A percentile compares a stretch with the other conserved stretches of the same genome.
Conservation (phyloP, 2,888 invertebrate species). For the Aleiodes alternator region DNA sequence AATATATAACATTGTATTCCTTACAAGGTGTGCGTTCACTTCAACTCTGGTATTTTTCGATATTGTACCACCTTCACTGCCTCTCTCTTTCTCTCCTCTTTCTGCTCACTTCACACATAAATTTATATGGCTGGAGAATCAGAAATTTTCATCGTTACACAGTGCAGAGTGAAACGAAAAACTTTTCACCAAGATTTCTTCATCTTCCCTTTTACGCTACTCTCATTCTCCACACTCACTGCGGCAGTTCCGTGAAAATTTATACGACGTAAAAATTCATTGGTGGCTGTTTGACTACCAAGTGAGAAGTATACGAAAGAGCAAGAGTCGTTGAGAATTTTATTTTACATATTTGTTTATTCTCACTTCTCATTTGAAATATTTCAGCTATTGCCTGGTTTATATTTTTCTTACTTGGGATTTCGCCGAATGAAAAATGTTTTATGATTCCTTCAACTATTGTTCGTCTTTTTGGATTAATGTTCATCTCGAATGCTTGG, state of each 20-base stretch:
- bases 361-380: no score
- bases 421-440: background rate
- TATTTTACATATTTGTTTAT: no score
- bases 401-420: background rate
- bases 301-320: slow-evolving; percentile 31
- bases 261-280: slow-evolving; percentile 33
- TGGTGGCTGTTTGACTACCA: slow-evolving; percentile 29
- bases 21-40: background rate
- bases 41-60: background rate
- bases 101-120: background rate
- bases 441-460: background rate
- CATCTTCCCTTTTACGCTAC: no score
- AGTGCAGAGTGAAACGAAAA: slow-evolving; percentile 5
- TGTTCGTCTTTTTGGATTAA: background rate
- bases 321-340: slow-evolving; percentile 9
- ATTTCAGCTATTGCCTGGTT: background rate
- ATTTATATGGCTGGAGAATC: background rate
- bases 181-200: slow-evolving; percentile 7
- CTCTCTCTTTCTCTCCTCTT: background rate
- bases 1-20: background rate
- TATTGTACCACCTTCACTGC: background rate
- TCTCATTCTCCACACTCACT: no score
- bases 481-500: no score
- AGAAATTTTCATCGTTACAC: slow-evolving; percentile 4
- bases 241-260: background rate